These are phyloP conservation scores for Drosophila tristis DNA, from an alignment of 1,140 invertebrate species.

Conservation along the genomic window DNA sequence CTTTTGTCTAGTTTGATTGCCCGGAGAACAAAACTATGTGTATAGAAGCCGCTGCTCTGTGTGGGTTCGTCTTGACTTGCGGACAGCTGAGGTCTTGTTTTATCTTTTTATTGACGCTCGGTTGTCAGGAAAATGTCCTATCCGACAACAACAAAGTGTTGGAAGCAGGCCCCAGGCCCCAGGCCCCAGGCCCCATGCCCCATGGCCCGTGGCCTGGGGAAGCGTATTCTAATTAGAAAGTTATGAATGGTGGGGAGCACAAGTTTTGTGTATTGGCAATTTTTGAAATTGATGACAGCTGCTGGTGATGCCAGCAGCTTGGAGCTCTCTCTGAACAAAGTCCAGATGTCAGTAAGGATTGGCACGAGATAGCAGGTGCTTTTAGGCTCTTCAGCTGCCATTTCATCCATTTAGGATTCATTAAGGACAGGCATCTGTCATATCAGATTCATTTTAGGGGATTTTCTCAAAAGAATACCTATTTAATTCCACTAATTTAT, in stretches of 20 bases:
- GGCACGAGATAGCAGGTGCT: too few relatives aligned
- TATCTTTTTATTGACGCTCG: slow-evolving; percentile 33
- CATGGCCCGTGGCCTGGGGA: background rate
- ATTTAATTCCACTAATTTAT: too few relatives aligned
- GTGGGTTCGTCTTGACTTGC: slow-evolving; percentile 21
- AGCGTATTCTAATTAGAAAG: slow-evolving; percentile 56
- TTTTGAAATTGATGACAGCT: slow-evolving; percentile 8
- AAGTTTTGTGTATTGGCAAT: background rate
- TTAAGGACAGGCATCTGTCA: too few relatives aligned
- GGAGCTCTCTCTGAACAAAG: too few relatives aligned
- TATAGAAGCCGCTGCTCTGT: slow-evolving; percentile 18
- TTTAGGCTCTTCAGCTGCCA: too few relatives aligned
- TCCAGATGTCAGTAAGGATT: too few relatives aligned
- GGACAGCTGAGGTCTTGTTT: slow-evolving; percentile 47
- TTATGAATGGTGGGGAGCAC: slow-evolving; percentile 8
- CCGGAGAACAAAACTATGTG: slow-evolving; percentile 29
- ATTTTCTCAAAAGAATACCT: too few relatives aligned
- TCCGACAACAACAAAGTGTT: slow-evolving; percentile 21
- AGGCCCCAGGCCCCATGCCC: too few relatives aligned
- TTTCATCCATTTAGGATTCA: too few relatives aligned
- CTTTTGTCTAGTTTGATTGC: slow-evolving; percentile 68
- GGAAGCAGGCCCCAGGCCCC: too few relatives aligned
- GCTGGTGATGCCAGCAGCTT: background rate
- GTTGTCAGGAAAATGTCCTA: slow-evolving; percentile 32
- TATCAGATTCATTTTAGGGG: too few relatives aligned